These are phyloP conservation scores for Rhagophthalmus giganteus DNA, from an alignment of 2,888 invertebrate genomes.

Conservation along the genomic window DNA sequence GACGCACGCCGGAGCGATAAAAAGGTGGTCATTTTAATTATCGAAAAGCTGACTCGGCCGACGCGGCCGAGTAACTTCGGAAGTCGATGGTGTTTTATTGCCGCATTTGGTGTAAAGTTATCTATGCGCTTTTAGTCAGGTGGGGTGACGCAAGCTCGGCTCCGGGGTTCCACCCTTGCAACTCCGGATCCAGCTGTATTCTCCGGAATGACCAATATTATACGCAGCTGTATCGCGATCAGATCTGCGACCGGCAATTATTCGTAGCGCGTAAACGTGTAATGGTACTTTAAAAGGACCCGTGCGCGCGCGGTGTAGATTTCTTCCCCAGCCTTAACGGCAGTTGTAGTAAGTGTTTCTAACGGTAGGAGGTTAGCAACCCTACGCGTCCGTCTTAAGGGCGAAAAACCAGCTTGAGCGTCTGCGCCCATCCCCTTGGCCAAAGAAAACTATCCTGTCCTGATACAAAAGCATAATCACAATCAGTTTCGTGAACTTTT, in stretches of 20 bases:
- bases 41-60: constrained; percentile 14
- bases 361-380: constrained; percentile 38
- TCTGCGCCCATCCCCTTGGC: constrained; percentile 33
- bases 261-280: neutral
- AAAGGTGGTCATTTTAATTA: constrained; percentile 9
- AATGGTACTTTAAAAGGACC: too few relatives aligned
- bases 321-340: constrained; percentile 31
- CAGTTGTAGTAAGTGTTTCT: constrained; percentile 37
- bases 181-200: constrained; percentile 38
- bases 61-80: constrained; percentile 27
- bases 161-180: constrained; percentile 35
- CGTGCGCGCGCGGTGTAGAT: too few relatives aligned
- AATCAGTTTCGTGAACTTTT: constrained; percentile 37
- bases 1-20: neutral
- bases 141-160: constrained; percentile 34
- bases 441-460: constrained; percentile 40
- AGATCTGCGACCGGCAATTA: constrained; percentile 10
- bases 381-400: constrained; percentile 34
- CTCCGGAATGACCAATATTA: constrained; percentile 30
- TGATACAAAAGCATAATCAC: constrained; percentile 36
- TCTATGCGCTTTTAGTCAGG: constrained; percentile 35
- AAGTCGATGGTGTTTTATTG: constrained; percentile 39
- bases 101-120: constrained; percentile 40
- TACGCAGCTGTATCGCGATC: constrained; percentile 26
- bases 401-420: constrained; percentile 40